These are phyloP conservation scores for Stomatorhinus walkeri DNA, from an alignment of 2,797 vertebrate genomes.

Conservation along the genomic window DNA sequence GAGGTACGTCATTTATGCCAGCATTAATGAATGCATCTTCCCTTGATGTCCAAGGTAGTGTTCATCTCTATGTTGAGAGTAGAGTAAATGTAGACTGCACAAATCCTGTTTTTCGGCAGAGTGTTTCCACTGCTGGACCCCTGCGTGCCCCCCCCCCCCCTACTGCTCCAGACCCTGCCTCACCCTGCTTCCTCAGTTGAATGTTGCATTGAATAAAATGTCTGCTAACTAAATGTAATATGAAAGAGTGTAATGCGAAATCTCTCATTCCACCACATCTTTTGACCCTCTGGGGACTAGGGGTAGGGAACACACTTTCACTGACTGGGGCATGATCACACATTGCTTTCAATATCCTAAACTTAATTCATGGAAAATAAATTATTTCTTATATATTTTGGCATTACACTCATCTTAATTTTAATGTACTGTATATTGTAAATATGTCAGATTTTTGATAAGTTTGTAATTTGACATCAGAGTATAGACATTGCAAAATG, in stretches of 20 bases:
- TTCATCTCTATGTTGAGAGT: not conserved
- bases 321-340: too few relatives aligned
- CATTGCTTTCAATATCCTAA: too few relatives aligned
- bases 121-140: not conserved
- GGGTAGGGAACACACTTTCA: too few relatives aligned
- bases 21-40: not conserved
- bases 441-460: too few relatives aligned
- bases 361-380: too few relatives aligned
- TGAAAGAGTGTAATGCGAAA: not conserved
- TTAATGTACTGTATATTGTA: too few relatives aligned
- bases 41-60: not conserved
- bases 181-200: not conserved
- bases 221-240: not conserved
- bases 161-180: not conserved
- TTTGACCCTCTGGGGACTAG: not conserved
- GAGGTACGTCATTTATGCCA: slow-evolving; percentile 66
- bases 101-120: not conserved
- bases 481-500: too few relatives aligned
- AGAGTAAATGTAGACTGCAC: not conserved
- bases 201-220: not conserved
- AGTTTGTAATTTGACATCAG: too few relatives aligned
- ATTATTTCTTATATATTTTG: too few relatives aligned
- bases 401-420: too few relatives aligned
- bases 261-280: not conserved
- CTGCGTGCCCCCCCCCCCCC: not conserved